phyloP scores from a whole-genome alignment of 2,888 invertebrate species.

The Eucera pruinosa region DNA sequence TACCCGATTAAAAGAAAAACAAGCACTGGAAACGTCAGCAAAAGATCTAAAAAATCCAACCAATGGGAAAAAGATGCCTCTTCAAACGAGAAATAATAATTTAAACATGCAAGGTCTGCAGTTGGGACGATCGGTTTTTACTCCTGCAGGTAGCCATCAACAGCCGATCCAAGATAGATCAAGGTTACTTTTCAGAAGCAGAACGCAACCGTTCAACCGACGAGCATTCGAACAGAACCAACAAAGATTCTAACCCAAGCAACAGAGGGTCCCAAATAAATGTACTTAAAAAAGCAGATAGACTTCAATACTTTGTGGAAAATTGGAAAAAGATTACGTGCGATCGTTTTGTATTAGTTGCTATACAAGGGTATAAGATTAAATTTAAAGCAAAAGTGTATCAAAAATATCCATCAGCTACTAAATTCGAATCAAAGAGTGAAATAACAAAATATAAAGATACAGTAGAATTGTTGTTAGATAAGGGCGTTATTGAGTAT shows the following conservation, averaged over 20 bases:
- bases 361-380: constrained; percentile 1
- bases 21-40: constrained; percentile 3
- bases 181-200: not conserved
- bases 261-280: not conserved
- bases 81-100: not conserved
- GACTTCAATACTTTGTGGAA: not conserved
- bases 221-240: too few relatives aligned
- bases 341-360: not conserved
- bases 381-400: not conserved
- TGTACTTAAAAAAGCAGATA: not conserved
- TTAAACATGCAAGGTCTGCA: constrained; percentile 10
- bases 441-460: not conserved
- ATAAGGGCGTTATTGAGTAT: not conserved
- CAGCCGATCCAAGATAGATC: not conserved
- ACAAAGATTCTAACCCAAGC: not conserved
- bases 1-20: not conserved
- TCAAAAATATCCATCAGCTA: not conserved
- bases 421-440: not conserved
- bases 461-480: not conserved
- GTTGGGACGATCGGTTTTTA: not conserved
- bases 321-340: constrained; percentile 4
- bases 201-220: too few relatives aligned
- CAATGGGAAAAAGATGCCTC: not conserved
- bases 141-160: not conserved
- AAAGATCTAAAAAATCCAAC: not conserved